Evolutionary conservation across 2,113 vertebrate species (phyloP).

Genomic region (Anhinga anhinga): DNA sequence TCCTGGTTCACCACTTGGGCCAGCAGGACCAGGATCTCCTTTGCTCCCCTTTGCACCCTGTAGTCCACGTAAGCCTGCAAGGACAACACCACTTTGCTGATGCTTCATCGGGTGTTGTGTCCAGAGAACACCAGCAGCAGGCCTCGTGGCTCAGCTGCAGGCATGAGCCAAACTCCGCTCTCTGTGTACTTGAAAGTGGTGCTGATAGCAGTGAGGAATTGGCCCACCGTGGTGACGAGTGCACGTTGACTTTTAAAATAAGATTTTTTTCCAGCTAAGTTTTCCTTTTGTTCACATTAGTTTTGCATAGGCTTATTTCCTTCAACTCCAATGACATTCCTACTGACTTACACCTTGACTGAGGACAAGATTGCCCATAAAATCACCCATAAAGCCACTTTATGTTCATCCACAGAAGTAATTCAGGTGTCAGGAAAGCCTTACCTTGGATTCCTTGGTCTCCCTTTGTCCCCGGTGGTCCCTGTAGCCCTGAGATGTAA

Average conservation of each 20-base stretch:
- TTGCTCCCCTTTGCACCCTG: conserved; percentile 60
- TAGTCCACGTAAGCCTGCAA: conserved; percentile 39
- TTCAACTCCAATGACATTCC: not conserved
- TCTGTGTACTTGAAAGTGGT: not conserved
- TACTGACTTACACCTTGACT: not conserved
- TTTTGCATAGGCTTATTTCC: not conserved
- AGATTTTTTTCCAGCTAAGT: not conserved
- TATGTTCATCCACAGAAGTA: not conserved
- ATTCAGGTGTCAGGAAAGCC: conserved; percentile 12
- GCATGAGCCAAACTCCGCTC: not conserved
- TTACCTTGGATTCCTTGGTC: conserved; percentile 64
- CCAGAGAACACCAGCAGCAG: not conserved
- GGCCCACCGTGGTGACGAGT: rapidly evolving
- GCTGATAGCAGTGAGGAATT: not conserved
- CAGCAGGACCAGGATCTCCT: conserved; percentile 51
- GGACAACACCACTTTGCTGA: not conserved
- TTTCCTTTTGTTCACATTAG: not conserved
- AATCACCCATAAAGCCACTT: conserved; percentile 34
- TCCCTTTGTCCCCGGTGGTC: conserved; percentile 65
- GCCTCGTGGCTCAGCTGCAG: not conserved
- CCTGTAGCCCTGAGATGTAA: conserved; percentile 62
- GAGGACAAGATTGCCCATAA: conserved; percentile 18
- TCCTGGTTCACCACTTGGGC: conserved; percentile 52
- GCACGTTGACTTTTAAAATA: not conserved
- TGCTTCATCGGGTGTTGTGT: rapidly evolving